Conservation (phyloP, 2,113 vertebrate genomes). For the Oreotrochilus melanogaster region DNA sequence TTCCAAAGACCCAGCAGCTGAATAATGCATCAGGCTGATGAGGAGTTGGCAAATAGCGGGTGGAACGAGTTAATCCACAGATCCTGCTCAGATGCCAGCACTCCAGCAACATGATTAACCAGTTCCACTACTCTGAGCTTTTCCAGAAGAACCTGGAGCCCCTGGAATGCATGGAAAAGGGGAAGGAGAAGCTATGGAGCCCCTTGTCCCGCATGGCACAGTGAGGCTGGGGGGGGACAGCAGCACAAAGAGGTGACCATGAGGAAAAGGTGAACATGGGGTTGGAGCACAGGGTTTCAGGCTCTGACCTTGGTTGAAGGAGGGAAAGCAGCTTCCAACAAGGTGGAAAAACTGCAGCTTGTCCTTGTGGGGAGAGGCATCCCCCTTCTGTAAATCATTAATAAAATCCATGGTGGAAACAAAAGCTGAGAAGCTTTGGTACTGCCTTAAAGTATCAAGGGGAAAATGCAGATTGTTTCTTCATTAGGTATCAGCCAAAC, state of each 20-base stretch:
- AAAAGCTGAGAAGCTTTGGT: neutral
- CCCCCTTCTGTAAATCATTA: neutral
- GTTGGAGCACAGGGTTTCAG: fast-evolving
- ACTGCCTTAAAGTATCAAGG: neutral
- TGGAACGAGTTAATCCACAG: constrained; percentile 34
- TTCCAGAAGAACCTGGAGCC: neutral
- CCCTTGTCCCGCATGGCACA: neutral
- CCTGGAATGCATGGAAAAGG: neutral
- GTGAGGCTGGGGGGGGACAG: fast-evolving
- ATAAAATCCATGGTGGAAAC: fast-evolving
- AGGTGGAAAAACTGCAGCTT: neutral
- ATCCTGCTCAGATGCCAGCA: neutral
- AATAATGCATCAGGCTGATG: neutral
- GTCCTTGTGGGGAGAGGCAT: neutral
- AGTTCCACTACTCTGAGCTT: neutral
- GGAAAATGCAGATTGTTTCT: neutral
- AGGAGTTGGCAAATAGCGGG: neutral
- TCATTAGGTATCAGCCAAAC: neutral
- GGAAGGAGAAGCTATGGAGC: neutral
- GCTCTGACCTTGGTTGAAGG: neutral
- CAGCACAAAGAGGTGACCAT: fast-evolving
- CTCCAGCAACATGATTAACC: constrained; percentile 20
- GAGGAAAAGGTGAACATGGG: fast-evolving
- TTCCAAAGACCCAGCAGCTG: neutral
- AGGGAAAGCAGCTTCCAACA: neutral